phyloP scores from a whole-genome alignment of 2,888 invertebrate species.

The Litoditis marina region DNA sequence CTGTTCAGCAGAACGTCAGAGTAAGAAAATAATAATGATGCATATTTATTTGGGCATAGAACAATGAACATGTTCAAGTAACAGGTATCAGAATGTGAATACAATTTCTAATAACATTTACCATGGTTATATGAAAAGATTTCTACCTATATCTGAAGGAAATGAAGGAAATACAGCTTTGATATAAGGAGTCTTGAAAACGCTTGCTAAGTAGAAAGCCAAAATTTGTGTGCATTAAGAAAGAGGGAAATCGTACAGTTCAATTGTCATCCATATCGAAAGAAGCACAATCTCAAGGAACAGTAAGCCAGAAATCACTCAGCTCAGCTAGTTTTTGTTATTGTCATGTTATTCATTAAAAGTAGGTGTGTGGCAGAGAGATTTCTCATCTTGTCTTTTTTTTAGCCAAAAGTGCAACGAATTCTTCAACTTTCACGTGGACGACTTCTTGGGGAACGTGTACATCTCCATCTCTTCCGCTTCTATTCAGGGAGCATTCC shows the following conservation, averaged over 20 bases:
- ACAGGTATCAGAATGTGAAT: not conserved
- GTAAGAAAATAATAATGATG: not conserved
- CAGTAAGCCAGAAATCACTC: not conserved
- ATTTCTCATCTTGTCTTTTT: not conserved
- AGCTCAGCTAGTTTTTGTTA: too few relatives aligned
- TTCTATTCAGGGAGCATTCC: constrained; percentile 20
- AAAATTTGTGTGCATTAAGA: too few relatives aligned
- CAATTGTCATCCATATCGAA: not conserved
- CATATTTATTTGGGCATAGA: not conserved
- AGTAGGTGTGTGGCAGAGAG: too few relatives aligned
- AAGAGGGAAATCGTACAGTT: too few relatives aligned
- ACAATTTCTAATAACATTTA: not conserved
- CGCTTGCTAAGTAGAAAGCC: too few relatives aligned
- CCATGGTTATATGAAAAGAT: not conserved
- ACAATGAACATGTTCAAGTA: not conserved
- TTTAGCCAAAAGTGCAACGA: constrained; percentile 26
- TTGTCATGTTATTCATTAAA: too few relatives aligned
- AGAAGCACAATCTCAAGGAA: not conserved
- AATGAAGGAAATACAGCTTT: too few relatives aligned
- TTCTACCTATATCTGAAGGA: too few relatives aligned
- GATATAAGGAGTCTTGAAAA: too few relatives aligned
- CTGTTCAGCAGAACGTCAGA: not conserved
- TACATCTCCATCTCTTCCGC: constrained; percentile 24
- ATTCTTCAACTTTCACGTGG: constrained; percentile 27
- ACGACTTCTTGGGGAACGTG: constrained; percentile 26